Evolutionary conservation across 2,113 vertebrate species (phyloP), one percentile per base, ranked within the genome.

Genomic region (Rhegmatorhina hoffmannsi): DNA sequence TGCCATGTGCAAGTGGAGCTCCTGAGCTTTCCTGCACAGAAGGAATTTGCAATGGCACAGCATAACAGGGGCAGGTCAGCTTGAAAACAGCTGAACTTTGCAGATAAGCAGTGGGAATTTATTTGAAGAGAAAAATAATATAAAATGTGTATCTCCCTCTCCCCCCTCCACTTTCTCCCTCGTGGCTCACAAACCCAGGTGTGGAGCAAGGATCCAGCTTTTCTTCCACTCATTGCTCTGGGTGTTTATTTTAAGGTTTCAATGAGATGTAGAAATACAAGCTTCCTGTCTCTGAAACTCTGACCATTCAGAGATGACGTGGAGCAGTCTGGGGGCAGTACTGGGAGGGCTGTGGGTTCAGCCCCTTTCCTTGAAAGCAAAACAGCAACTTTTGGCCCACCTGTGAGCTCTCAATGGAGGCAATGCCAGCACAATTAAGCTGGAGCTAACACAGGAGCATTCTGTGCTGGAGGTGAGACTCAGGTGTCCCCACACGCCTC

Each of bases 41-140:
- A 92, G 63, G 80, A 88, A 91, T 94, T 92, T 78, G 92, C 36
- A 24, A 47, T 36, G n/a, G 58, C 84, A 75, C 80, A 92, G 80
- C 74, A 38, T 55, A 87, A 89, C 63, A 69, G 0, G 2, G 69
- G 77, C 77, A 93, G 83, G 89, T 94, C 92, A 95, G 92, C 91
- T 40, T 50, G 67, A 76, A 94, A 95, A 86, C 96, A 96, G 95
- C 95, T 96, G 96, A 96, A 89, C 94, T 93, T 91, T 59, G 81
- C 86, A 95, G 96, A 97, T 97, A 96, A 96, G 95, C 69, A 3
- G 50, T 1, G 63, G 82, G 81, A 89, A 93, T 79, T 90, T 89
- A 94, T 89, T 89, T 82, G 87, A 91, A 83, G 62, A 47, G 49
- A 17, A 64, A n/a, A 36, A 75, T 60, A 90, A 86, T 60, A 83